These are phyloP conservation scores for Heliangelus exortis DNA, from an alignment of 2,797 vertebrate genomes.

Conservation along the genomic window DNA sequence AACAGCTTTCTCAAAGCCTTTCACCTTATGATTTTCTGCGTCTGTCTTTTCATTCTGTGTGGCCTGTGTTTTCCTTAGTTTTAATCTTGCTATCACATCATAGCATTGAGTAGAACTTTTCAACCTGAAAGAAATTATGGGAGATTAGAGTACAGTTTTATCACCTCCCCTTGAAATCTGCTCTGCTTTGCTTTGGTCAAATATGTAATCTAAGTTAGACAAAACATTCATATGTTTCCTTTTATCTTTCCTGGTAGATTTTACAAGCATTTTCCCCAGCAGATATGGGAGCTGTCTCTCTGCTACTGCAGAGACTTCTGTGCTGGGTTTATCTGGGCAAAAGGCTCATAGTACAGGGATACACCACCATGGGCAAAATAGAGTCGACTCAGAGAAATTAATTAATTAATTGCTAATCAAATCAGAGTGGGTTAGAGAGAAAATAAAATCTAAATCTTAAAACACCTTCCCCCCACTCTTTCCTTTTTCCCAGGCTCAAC, in stretches of 20 bases:
- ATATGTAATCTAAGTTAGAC: background rate
- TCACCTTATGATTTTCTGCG: background rate
- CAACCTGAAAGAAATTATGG: background rate
- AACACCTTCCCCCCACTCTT: background rate
- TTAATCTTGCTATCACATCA: background rate
- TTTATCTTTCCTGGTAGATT: background rate
- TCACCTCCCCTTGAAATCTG: background rate
- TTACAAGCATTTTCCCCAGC: background rate
- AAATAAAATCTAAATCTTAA: background rate
- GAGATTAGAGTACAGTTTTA: background rate
- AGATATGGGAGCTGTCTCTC: background rate
- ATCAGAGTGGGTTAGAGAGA: background rate
- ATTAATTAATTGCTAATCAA: background rate
- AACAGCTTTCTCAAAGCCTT: constrained; percentile 40
- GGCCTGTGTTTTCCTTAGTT: background rate
- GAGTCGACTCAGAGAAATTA: background rate
- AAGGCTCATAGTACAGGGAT: background rate
- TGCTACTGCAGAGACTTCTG: background rate
- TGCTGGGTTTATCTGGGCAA: too few species aligned
- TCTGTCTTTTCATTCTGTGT: background rate
- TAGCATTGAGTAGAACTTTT: background rate
- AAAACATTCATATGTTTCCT: accelerated
- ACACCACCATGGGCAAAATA: background rate
- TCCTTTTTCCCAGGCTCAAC: background rate
- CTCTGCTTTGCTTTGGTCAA: background rate